A percentile compares a stretch with the other conserved stretches of the same genome.
These are phyloP conservation scores for Lophius piscatorius DNA, from an alignment of 2,113 vertebrate species.

Conservation along the genomic window DNA sequence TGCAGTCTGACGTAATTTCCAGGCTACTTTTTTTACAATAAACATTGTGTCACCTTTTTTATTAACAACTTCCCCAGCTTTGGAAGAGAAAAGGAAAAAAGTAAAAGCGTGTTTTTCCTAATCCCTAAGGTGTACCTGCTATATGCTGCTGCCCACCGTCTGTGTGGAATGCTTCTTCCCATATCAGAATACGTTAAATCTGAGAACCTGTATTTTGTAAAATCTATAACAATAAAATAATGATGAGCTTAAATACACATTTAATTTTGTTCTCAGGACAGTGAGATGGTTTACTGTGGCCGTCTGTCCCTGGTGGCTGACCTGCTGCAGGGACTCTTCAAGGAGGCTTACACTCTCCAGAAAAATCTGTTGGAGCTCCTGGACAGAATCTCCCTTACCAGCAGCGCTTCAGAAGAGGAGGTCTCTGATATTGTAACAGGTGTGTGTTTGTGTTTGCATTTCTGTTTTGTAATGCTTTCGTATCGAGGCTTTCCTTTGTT, in stretches of 20 bases:
- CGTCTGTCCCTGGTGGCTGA: constrained; percentile 90
- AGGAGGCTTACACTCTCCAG: constrained; percentile 91
- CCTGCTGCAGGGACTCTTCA: constrained; percentile 91
- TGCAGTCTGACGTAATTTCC: no score
- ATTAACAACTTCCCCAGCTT: no score
- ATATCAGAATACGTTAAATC: no score
- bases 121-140: no score
- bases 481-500: not conserved
- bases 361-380: constrained; percentile 91
- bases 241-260: not conserved
- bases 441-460: constrained; percentile 57
- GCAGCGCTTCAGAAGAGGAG: constrained; percentile 78
- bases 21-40: no score
- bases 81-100: no score
- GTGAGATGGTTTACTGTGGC: constrained; percentile 88
- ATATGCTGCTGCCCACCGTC: no score
- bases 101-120: no score
- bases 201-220: no score
- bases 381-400: constrained; percentile 82
- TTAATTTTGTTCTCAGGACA: constrained; percentile 80
- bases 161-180: no score
- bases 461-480: not conserved
- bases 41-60: no score
- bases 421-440: constrained; percentile 84
- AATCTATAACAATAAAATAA: not conserved